phyloP scores from a whole-genome alignment of 2,888 invertebrate species.

The Dynastes maya region DNA sequence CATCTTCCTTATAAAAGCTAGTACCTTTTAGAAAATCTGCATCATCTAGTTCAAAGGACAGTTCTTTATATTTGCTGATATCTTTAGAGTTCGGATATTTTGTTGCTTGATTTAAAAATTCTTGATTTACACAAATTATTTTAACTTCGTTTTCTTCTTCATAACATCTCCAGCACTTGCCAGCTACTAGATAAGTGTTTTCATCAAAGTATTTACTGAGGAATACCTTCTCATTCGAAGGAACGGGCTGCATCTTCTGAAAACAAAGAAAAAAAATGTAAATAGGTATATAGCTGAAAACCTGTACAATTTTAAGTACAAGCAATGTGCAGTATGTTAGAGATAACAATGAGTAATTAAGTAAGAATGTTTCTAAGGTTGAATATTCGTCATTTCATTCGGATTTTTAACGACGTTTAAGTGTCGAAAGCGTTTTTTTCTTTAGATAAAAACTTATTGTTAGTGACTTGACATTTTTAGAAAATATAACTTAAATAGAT shows the following conservation, averaged over 20 bases:
- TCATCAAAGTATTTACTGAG: constrained; percentile 59
- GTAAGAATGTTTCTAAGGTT: no score
- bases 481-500: no score
- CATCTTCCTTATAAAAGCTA: neutral
- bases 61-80: neutral
- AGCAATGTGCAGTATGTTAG: no score
- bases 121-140: constrained; percentile 59
- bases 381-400: no score
- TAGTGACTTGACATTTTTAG: no score
- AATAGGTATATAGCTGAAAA: neutral
- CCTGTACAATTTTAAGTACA: no score
- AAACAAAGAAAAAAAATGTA: neutral
- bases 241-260: constrained; percentile 14
- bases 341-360: no score
- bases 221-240: neutral
- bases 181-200: constrained; percentile 60
- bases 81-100: neutral
- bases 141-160: constrained; percentile 56
- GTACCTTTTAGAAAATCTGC: neutral
- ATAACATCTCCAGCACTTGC: constrained; percentile 60
- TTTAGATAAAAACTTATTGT: no score
- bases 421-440: no score
- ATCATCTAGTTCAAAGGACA: constrained; percentile 15
- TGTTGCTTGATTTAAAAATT: constrained; percentile 55
- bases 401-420: no score